Base-by-base conservation (phyloP, 2,797 vertebrate species). In the Catharus ustulatus region DNA sequence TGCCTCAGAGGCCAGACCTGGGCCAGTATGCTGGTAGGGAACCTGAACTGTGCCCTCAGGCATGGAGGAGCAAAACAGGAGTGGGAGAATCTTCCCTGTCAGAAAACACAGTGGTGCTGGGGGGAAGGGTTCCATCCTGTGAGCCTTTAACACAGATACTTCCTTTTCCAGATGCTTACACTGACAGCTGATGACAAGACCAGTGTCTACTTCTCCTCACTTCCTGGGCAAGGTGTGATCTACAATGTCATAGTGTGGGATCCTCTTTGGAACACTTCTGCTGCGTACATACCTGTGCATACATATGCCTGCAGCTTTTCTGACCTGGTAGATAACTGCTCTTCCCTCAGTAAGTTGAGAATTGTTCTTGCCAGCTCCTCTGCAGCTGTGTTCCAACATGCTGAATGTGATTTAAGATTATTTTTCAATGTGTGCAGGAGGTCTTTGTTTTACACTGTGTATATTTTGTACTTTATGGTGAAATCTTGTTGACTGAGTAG, bases 261-360 rank as follows among this genome's bases (percentile, higher is more conserved):
- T 95, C 99, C 99, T 2, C 10, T 97, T 55, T 90, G 97, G 57
- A 99, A 99, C 95, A 98, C 98, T 1, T 99, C 98, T 3, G 98
- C 99, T 51, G 98, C 99, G 4, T 99, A 99, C 34, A 48, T 99
- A 26, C 99, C 99, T 4, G 98, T 95, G 58, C 99, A 99, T 95
- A 99, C 99, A 0, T 99, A 99, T 5, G 98, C 98, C 96, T 99
- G 99, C 97, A 99, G 97, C 97, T 98, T 99, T 79, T 74, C 94
- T 13, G 98, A 98, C 40, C 63, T 88, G 1, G 90, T 98, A 77
- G 98, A 98, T 43, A 96, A 97, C 90, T 99, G 99, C 80, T 89
- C 87, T 34, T 98, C 98, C 1, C 97, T 98, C 9, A 98, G 99
- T 99, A 95, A 98, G 98, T 96, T 75, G 83, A 38, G 42, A 72